Evolutionary conservation across 2,888 invertebrate genomes (phyloP).

Genomic region (Drosophila rubida): DNA sequence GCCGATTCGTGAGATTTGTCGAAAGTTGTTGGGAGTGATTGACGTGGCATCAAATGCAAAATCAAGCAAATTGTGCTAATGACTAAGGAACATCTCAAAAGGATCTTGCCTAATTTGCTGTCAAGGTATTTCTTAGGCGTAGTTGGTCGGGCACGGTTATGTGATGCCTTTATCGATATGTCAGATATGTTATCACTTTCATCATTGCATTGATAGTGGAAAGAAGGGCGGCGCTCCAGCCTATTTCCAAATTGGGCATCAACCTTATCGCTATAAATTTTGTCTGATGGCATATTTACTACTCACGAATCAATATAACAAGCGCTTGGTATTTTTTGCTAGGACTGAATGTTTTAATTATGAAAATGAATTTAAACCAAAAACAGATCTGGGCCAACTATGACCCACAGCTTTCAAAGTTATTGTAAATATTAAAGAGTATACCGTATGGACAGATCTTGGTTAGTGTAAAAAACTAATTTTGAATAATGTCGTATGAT

Average conservation of each 20-base stretch:
- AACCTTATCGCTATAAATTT: conserved; percentile 11
- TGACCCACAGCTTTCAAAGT: neutral
- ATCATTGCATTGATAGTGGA: neutral
- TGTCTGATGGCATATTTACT: conserved; percentile 9
- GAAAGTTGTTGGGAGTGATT: no score
- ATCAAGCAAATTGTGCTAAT: neutral
- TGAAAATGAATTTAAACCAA: neutral
- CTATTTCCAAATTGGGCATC: neutral
- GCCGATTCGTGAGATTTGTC: neutral
- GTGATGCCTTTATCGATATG: neutral
- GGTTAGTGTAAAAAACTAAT: no score
- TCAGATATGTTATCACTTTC: neutral
- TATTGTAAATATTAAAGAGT: no score
- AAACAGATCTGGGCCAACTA: neutral
- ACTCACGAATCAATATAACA: conserved; percentile 1
- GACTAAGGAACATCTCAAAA: neutral
- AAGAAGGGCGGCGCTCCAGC: neutral
- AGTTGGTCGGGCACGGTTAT: neutral
- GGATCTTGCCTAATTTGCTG: neutral
- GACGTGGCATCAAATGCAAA: neutral
- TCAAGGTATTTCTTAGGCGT: neutral
- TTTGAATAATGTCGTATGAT: no score
- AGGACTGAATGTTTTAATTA: neutral
- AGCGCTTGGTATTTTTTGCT: neutral
- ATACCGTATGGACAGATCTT: no score